Percentiles rank a stretch among this genome's conserved stretches.
These are phyloP conservation scores for Tympanuchus pallidicinctus DNA, from an alignment of 2,113 vertebrate species.

Conservation along the genomic window DNA sequence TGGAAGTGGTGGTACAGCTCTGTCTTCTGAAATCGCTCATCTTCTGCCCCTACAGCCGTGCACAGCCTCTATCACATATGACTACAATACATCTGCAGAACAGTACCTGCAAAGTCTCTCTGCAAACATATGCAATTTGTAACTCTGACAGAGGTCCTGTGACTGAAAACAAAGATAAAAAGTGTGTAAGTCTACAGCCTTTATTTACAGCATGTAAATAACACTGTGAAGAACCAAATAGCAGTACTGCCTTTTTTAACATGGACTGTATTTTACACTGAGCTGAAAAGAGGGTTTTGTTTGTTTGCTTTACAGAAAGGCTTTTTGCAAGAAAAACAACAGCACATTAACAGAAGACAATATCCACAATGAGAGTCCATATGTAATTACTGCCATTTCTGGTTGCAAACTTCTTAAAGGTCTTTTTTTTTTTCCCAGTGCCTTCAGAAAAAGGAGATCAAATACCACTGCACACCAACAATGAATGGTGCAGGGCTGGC, in stretches of 20 bases:
- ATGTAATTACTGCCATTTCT: background rate
- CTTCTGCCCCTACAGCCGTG: background rate
- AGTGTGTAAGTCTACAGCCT: accelerated
- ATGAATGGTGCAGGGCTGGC: background rate
- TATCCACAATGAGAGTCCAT: background rate
- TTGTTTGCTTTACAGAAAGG: background rate
- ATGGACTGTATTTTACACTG: background rate
- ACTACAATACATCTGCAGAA: background rate
- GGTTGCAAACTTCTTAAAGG: background rate
- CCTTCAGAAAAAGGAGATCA: background rate
- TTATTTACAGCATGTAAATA: background rate
- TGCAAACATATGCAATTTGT: conserved; percentile 95
- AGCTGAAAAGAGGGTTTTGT: conserved; percentile 27
- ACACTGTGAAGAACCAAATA: background rate
- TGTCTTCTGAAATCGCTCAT: background rate
- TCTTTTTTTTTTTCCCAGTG: background rate
- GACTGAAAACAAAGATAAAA: conserved; percentile 78
- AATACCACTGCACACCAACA: background rate
- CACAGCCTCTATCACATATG: background rate
- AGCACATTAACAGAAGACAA: background rate
- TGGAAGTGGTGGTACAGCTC: accelerated
- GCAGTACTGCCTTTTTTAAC: accelerated
- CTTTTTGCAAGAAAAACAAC: background rate
- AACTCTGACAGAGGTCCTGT: conserved; percentile 94
- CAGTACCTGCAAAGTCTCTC: conserved; percentile 95